phyloP scores from a whole-genome alignment of 2,888 invertebrate species.

The Cyclophora punctaria region DNA sequence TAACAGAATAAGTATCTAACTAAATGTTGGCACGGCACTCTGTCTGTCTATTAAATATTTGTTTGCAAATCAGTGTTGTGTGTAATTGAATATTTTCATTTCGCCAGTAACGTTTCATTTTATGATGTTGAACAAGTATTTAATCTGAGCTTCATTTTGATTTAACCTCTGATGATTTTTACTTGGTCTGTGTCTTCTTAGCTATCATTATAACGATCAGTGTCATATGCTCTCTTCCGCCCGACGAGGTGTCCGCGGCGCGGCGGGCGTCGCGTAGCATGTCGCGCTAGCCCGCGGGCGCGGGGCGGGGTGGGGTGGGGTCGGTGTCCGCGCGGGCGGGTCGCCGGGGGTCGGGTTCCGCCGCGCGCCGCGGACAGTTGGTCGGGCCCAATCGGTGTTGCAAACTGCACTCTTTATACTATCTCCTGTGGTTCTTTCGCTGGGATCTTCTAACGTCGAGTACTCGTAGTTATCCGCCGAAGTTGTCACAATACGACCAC shows the following conservation, averaged over 20 bases:
- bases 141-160: conserved; percentile 58
- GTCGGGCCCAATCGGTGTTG: conserved; percentile 67
- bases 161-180: conserved; percentile 53
- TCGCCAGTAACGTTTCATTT: conserved; percentile 49
- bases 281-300: too few species aligned
- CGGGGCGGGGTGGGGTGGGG: too few species aligned
- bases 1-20: conserved; percentile 6
- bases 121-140: conserved; percentile 50
- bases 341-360: too few species aligned
- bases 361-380: conserved; percentile 33
- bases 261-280: too few species aligned
- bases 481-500: conserved; percentile 60
- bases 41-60: conserved; percentile 46
- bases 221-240: conserved; percentile 67
- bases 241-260: conserved; percentile 32
- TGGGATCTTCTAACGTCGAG: conserved; percentile 66
- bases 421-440: conserved; percentile 71
- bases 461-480: conserved; percentile 54
- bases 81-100: conserved; percentile 59
- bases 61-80: conserved; percentile 71
- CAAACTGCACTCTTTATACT: conserved; percentile 76
- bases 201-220: conserved; percentile 64
- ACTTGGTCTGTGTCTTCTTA: conserved; percentile 68
- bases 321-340: too few species aligned
- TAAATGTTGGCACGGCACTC: conserved; percentile 57